Evolutionary conservation across 92 coral and sea anemone genomes (phyloP).

Genomic region (Pocillopora grandis): DNA sequence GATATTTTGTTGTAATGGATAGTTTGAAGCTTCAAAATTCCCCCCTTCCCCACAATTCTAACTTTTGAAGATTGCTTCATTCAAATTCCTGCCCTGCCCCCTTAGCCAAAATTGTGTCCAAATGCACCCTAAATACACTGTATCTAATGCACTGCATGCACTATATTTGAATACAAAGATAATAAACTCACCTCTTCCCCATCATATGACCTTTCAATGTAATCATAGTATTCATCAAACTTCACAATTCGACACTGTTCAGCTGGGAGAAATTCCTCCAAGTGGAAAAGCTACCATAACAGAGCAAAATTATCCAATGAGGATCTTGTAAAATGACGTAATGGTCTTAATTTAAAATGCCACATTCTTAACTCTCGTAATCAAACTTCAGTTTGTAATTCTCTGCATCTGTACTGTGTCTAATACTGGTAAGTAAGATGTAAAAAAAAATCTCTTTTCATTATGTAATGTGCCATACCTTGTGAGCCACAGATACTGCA

Average conservation of each 20-base stretch:
- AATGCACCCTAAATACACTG: too few relatives aligned
- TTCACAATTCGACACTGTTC: constrained; percentile 92
- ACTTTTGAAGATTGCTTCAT: too few relatives aligned
- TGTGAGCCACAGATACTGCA: constrained; percentile 67
- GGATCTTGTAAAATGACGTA: background rate
- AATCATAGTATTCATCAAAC: constrained; percentile 91
- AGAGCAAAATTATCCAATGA: background rate
- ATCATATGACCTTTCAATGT: constrained; percentile 89
- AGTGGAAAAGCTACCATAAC: constrained; percentile 58
- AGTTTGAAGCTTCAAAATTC: too few relatives aligned
- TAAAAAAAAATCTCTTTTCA: background rate
- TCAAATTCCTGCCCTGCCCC: too few relatives aligned
- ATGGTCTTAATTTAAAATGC: background rate
- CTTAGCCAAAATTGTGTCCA: background rate
- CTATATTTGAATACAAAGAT: background rate
- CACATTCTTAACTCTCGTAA: background rate
- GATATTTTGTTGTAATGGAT: too few relatives aligned
- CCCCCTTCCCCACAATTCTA: too few relatives aligned
- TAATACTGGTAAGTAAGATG: background rate
- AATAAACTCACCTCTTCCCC: constrained; percentile 79
- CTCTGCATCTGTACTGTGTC: background rate
- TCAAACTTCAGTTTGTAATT: background rate
- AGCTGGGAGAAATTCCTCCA: constrained; percentile 62
- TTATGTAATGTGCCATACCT: constrained; percentile 48
- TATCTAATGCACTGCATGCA: too few relatives aligned